Evolutionary conservation across 2,797 vertebrate genomes (phyloP).

Genomic region (Xenopus petersii): DNA sequence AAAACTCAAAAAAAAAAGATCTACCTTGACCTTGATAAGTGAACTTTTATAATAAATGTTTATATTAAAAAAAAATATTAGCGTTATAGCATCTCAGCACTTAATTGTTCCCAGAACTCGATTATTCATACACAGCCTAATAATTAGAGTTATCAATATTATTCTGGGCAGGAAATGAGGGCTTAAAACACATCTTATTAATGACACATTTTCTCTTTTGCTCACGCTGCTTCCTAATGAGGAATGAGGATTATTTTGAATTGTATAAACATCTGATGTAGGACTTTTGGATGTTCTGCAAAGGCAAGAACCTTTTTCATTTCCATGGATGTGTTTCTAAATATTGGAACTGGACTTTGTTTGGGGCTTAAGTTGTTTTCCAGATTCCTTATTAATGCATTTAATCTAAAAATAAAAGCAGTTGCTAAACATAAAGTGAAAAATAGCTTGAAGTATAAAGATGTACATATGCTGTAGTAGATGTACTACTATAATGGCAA

Average conservation of each 20-base stretch:
- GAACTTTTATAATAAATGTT: background rate
- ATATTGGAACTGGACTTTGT: background rate
- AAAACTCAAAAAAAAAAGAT: too few species aligned
- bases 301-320: background rate
- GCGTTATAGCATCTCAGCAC: background rate
- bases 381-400: background rate
- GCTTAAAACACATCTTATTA: conserved; percentile 3
- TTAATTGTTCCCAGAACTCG: background rate
- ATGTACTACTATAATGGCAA: too few species aligned
- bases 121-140: background rate
- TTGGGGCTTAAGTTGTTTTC: background rate
- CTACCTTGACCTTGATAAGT: background rate
- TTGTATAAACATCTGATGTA: conserved; percentile 6
- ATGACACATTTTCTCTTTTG: background rate
- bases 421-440: too few species aligned
- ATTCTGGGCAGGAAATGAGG: conserved; percentile 1
- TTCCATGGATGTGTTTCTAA: background rate
- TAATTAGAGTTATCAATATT: conserved; percentile 4
- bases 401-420: conserved; percentile 1
- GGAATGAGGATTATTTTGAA: background rate
- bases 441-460: too few species aligned
- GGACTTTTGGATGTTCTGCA: background rate
- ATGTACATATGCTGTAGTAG: too few species aligned
- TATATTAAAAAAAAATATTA: background rate
- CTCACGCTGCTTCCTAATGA: background rate